Base-by-base conservation (phyloP, 2,797 vertebrate genomes). In the Odontamblyopus rebecca region DNA sequence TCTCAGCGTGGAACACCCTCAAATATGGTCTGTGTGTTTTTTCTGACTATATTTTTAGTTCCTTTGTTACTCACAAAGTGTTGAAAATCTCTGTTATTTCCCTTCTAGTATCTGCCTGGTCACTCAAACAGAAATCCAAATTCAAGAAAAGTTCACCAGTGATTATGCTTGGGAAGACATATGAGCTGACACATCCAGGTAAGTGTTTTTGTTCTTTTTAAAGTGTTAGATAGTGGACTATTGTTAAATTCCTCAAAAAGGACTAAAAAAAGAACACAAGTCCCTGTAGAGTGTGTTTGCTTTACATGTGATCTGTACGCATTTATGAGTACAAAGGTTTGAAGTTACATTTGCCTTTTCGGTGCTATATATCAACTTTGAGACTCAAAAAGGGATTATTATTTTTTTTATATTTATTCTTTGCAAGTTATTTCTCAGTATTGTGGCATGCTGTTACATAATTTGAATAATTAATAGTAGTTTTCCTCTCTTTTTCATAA, bases 1-100 rank as follows among this genome's bases (percentile, higher is more conserved):
- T 96, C 62, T 95, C 95, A 0, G 93, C 88, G 0, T 98, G 96
- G 96, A 96, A 97, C 91, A 97, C 93, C 50, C 90, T 97, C 61
- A 97, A 95, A 93, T 97, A 98, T 29, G 93, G 96, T 96, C 61
- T 80, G 93, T 80, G 32, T 62, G 18, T 26, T 26, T 41, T n/a
- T 27, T 18, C 13, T 8, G 62, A 6, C 44, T 18, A 8, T 50
- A 30, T 18, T 29, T 51, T 11, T 38, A 38, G 7, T 62, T 41
- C 19, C 3, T 27, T 3, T 65, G 38, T 27, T 44, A 26, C 3
- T 48, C 11, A 12, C 8, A 62, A 7, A n/a, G 60, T 56, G 26
- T 71, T 6, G 65, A 2, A 23, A 15, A 61, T 15, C 8, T 2
- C 6, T 71, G 2, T 5, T 0, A 53, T 78, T 61, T 60, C 16